These are phyloP conservation scores for Paedocypris sp. DNA, from an alignment of 2,113 vertebrate species.

Conservation along the genomic window DNA sequence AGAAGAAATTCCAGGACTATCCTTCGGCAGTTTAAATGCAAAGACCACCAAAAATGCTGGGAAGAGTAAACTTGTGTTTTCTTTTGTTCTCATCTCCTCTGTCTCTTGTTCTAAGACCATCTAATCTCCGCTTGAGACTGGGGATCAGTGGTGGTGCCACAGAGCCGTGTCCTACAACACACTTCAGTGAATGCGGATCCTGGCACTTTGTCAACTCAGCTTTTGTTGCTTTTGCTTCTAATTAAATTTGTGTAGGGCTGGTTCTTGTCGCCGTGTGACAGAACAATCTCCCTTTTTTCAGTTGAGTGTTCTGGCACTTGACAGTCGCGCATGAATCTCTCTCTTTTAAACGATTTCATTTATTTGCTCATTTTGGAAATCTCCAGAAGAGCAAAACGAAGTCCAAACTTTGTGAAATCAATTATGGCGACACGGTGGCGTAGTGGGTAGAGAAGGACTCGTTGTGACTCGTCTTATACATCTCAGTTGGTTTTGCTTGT, in stretches of 20 bases:
- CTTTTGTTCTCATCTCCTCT: neutral
- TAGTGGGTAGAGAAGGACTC: no score
- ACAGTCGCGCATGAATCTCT: neutral
- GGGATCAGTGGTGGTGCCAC: constrained; percentile 35
- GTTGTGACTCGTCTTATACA: no score
- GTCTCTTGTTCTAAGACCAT: neutral
- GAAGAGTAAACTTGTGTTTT: neutral
- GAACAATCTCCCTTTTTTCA: neutral
- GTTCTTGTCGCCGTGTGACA: neutral
- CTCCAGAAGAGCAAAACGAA: neutral
- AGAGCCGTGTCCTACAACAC: neutral
- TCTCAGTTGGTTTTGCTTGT: no score
- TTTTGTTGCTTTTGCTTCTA: constrained; percentile 7
- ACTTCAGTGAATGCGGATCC: neutral
- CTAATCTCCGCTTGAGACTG: constrained; percentile 38
- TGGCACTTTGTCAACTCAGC: constrained; percentile 4
- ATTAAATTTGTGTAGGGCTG: constrained; percentile 2
- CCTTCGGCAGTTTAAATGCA: neutral
- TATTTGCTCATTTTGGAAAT: neutral
- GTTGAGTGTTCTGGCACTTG: neutral
- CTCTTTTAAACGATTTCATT: no score
- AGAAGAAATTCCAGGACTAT: neutral
- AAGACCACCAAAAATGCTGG: neutral
- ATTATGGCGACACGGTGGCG: no score
- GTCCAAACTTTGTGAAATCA: neutral